Evolutionary conservation across 2,113 vertebrate genomes (phyloP).

Genomic region (Pithys albifrons): DNA sequence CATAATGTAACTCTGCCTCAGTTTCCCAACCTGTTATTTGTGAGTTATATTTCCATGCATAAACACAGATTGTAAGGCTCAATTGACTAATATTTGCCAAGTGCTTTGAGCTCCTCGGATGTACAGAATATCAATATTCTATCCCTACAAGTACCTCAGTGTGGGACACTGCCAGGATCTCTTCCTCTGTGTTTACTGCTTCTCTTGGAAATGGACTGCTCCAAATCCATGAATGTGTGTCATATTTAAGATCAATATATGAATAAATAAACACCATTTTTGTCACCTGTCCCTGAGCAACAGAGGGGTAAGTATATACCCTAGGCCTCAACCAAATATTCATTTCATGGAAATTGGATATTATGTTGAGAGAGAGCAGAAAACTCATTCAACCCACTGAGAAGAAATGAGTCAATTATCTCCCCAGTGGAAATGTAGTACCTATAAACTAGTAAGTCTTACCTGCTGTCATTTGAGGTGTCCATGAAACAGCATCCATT

Average conservation of each 20-base stretch:
- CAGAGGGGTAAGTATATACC: background rate
- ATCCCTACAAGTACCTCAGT: background rate
- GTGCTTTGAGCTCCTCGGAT: background rate
- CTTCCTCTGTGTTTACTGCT: background rate
- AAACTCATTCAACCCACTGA: background rate
- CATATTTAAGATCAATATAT: background rate
- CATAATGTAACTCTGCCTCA: background rate
- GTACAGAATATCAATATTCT: background rate
- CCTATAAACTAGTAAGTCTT: background rate
- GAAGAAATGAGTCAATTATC: background rate
- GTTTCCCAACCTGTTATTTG: conserved; percentile 1
- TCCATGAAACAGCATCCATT: background rate
- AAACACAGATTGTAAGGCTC: background rate
- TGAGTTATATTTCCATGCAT: background rate
- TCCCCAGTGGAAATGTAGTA: background rate
- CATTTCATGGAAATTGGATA: background rate
- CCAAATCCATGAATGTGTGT: background rate
- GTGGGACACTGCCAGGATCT: background rate
- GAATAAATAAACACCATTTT: background rate
- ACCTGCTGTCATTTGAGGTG: background rate
- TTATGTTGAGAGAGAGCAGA: background rate
- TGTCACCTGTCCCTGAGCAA: background rate
- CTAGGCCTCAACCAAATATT: background rate
- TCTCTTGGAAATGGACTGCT: background rate
- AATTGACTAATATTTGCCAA: background rate